A percentile compares a stretch with the other conserved stretches of the same genome.
Conservation (phyloP, 2,113 vertebrate genomes). For the Prietella phreatophila region DNA sequence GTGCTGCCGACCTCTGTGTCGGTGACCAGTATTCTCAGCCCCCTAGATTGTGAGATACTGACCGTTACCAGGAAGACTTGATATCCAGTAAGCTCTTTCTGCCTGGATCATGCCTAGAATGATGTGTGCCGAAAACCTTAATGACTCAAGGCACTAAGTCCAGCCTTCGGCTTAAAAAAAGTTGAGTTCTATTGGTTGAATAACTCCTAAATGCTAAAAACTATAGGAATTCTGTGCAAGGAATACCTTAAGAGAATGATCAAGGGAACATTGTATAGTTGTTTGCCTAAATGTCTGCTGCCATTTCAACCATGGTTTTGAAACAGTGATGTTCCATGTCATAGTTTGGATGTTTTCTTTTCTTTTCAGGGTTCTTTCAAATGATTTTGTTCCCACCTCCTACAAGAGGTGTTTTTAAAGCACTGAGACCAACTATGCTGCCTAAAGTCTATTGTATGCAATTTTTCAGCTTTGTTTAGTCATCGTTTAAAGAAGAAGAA, state of each 20-base stretch:
- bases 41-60: neutral
- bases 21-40: neutral
- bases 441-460: constrained; percentile 64
- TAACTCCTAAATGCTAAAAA: neutral
- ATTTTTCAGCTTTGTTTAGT: constrained; percentile 47
- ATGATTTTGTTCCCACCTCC: constrained; percentile 49
- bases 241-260: constrained; percentile 50
- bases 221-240: neutral
- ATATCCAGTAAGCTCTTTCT: neutral
- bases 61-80: neutral
- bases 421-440: constrained; percentile 76
- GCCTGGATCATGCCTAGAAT: neutral
- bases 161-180: neutral
- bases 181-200: neutral
- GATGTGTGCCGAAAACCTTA: constrained; percentile 5
- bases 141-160: constrained; percentile 32
- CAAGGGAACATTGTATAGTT: constrained; percentile 50
- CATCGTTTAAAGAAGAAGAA: constrained; percentile 33
- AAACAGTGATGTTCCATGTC: constrained; percentile 56
- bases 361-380: constrained; percentile 33
- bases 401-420: constrained; percentile 70
- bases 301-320: constrained; percentile 64
- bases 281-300: constrained; percentile 66
- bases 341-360: constrained; percentile 60
- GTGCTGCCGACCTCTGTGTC: neutral